These are phyloP conservation scores for Teinopalpus imperialis DNA, from an alignment of 2,888 invertebrate species.

Conservation along the genomic window DNA sequence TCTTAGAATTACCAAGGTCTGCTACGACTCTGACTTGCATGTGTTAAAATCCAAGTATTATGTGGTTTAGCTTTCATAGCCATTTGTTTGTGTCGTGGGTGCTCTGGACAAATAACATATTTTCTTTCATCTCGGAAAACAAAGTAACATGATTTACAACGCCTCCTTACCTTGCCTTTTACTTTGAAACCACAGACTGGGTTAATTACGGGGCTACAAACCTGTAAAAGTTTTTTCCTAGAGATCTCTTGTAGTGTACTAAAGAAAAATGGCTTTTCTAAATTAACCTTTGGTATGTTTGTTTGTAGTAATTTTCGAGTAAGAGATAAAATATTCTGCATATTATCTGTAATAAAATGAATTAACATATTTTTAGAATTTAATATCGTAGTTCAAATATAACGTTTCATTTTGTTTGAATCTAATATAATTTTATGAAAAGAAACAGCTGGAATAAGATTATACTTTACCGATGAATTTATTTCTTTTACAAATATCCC, in stretches of 20 bases:
- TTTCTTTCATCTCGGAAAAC: slow-evolving; percentile 85
- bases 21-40: slow-evolving; percentile 84
- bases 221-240: slow-evolving; percentile 44
- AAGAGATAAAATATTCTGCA: slow-evolving; percentile 52
- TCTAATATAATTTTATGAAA: too few species aligned
- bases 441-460: too few species aligned
- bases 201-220: slow-evolving; percentile 48
- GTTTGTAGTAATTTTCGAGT: slow-evolving; percentile 39
- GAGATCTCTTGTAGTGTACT: slow-evolving; percentile 41
- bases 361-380: too few species aligned
- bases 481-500: too few species aligned
- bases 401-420: slow-evolving; percentile 32
- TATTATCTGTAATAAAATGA: slow-evolving; percentile 28
- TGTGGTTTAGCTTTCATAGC: slow-evolving; percentile 85
- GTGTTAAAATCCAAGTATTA: slow-evolving; percentile 89
- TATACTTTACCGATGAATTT: too few species aligned
- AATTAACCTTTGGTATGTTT: slow-evolving; percentile 32
- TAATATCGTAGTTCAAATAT: slow-evolving; percentile 37
- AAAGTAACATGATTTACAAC: slow-evolving; percentile 91
- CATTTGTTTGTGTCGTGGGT: slow-evolving; percentile 92
- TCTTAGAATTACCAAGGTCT: slow-evolving; percentile 60
- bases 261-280: slow-evolving; percentile 38
- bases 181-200: slow-evolving; percentile 83
- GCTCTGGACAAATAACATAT: slow-evolving; percentile 88
- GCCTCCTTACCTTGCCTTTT: slow-evolving; percentile 84